Evolutionary conservation across 2,797 vertebrate species (phyloP).

Genomic region (Rousettus madagascariensis): DNA sequence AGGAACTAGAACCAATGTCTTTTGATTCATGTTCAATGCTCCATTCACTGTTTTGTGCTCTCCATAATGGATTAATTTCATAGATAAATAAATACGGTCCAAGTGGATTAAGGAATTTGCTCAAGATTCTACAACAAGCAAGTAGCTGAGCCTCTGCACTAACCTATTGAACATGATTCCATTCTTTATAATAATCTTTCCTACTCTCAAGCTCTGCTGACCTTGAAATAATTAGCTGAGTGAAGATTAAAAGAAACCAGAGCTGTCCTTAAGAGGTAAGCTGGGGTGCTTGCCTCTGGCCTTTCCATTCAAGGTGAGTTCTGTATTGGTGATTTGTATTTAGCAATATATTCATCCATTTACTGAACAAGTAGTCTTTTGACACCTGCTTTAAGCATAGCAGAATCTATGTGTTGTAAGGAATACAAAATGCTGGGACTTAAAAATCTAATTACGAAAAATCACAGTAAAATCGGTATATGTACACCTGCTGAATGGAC

Average conservation of each 20-base stretch:
- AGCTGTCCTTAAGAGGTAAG: neutral
- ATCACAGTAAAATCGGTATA: neutral
- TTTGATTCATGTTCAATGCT: neutral
- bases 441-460: slow-evolving; percentile 35
- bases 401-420: neutral
- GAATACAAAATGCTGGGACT: neutral
- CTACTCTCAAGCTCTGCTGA: neutral
- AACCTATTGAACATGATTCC: neutral
- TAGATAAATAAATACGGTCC: slow-evolving; percentile 45
- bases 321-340: neutral
- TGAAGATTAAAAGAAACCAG: slow-evolving; percentile 22
- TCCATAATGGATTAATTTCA: slow-evolving; percentile 32
- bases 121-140: slow-evolving; percentile 29
- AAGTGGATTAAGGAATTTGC: slow-evolving; percentile 50
- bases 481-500: neutral
- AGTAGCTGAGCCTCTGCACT: neutral
- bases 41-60: neutral
- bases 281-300: neutral
- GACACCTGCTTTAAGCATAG: slow-evolving; percentile 12
- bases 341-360: neutral
- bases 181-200: slow-evolving; percentile 40
- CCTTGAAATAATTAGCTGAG: slow-evolving; percentile 55
- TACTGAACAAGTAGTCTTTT: neutral
- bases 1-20: neutral
- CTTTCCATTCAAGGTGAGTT: neutral